Conservation (phyloP, 2,113 vertebrate species). For the Hymenochirus boettgeri region DNA sequence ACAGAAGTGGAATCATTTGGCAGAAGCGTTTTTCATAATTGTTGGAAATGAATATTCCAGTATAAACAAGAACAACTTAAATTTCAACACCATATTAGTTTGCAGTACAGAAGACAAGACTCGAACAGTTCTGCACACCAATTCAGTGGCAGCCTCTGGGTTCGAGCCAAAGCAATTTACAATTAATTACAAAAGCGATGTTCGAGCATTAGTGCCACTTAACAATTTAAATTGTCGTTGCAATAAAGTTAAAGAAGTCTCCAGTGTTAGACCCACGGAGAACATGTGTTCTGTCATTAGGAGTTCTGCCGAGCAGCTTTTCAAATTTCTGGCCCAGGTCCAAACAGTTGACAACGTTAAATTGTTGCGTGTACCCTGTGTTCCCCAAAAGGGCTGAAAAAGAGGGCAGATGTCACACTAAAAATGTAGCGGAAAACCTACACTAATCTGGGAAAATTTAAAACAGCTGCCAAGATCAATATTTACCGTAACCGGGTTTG, state of each 20-base stretch:
- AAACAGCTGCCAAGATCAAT: slow-evolving; percentile 28
- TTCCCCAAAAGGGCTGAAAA: slow-evolving; percentile 22
- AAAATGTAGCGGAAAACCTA: slow-evolving; percentile 18
- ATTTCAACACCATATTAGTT: slow-evolving; percentile 16
- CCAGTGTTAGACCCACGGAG: slow-evolving; percentile 30
- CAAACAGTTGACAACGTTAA: slow-evolving; percentile 26
- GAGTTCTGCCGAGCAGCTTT: slow-evolving; percentile 21
- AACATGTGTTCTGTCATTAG: slow-evolving; percentile 31
- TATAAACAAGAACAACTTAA: background rate
- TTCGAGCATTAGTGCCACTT: slow-evolving; percentile 34
- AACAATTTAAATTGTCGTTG: slow-evolving; percentile 35
- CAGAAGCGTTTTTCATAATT: background rate
- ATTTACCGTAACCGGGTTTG: slow-evolving; percentile 11
- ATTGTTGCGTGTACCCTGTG: slow-evolving; percentile 15
- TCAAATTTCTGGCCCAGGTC: slow-evolving; percentile 6
- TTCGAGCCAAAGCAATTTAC: slow-evolving; percentile 36
- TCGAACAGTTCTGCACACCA: slow-evolving; percentile 11
- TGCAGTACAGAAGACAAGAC: slow-evolving; percentile 6
- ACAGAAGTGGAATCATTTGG: background rate
- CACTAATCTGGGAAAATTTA: slow-evolving; percentile 26
- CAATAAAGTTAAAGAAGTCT: slow-evolving; percentile 32
- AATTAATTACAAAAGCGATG: slow-evolving; percentile 39
- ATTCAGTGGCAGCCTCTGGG: slow-evolving; percentile 34
- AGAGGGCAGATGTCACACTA: slow-evolving; percentile 22
- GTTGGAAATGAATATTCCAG: background rate